A percentile compares a stretch with the other conserved stretches of the same genome.
These are phyloP conservation scores for Phengaris arion DNA, from an alignment of 2,888 invertebrate genomes.

Conservation along the genomic window DNA sequence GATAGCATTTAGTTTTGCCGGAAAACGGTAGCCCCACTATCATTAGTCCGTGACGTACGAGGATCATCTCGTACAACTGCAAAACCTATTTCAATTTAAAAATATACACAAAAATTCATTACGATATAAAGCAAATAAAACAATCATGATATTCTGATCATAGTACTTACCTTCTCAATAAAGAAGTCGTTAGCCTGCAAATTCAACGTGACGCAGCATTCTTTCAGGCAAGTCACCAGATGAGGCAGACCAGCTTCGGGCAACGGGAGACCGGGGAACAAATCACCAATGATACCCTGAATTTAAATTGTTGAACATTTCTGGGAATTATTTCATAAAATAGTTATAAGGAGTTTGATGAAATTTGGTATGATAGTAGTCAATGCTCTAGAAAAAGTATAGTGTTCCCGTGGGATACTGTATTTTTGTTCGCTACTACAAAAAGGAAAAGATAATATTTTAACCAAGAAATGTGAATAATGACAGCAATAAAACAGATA, in stretches of 20 bases:
- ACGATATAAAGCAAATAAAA: not conserved
- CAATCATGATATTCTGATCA: not conserved
- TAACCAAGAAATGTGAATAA: not conserved
- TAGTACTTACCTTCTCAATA: constrained; percentile 83
- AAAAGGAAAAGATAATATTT: not conserved
- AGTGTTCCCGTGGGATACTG: no score
- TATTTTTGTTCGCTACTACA: not conserved
- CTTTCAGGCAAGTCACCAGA: constrained; percentile 64
- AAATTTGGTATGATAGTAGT: no score
- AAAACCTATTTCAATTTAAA: constrained; percentile 53
- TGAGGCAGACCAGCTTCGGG: constrained; percentile 88
- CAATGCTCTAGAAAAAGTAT: no score
- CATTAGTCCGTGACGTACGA: constrained; percentile 96
- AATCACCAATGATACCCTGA: constrained; percentile 93
- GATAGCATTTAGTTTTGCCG: constrained; percentile 93
- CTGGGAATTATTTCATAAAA: constrained; percentile 30
- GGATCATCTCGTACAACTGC: constrained; percentile 96
- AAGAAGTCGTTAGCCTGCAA: constrained; percentile 92
- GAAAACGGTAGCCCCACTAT: constrained; percentile 94
- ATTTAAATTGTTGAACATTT: constrained; percentile 29
- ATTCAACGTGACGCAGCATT: constrained; percentile 85
- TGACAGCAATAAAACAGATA: not conserved
- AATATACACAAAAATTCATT: not conserved
- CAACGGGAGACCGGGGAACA: constrained; percentile 92
- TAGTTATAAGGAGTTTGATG: no score